A percentile compares a stretch with the other conserved stretches of the same genome.
Evolutionary conservation across 2,797 vertebrate genomes (phyloP).

Genomic region (Labroides dimidiatus): DNA sequence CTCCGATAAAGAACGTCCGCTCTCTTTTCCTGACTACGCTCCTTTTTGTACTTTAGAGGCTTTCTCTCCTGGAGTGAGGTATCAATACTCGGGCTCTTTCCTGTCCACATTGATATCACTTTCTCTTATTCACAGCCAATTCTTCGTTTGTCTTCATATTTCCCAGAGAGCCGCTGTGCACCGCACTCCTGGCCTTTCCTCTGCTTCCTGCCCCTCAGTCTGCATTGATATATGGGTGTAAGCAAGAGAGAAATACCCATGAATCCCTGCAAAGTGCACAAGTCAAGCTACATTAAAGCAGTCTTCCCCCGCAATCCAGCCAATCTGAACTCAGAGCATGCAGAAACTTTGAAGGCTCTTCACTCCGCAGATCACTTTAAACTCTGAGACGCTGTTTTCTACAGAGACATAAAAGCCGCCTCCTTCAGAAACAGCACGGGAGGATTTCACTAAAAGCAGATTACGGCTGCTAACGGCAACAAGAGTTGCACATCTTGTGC

Average conservation of each 20-base stretch:
- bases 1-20: slow-evolving; percentile 71
- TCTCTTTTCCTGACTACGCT: slow-evolving; percentile 67
- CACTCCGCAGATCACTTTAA: slow-evolving; percentile 12
- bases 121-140: slow-evolving; percentile 82
- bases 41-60: slow-evolving; percentile 67
- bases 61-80: slow-evolving; percentile 74
- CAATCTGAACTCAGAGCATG: slow-evolving; percentile 27
- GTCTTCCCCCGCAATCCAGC: slow-evolving; percentile 29
- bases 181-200: slow-evolving; percentile 84
- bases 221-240: slow-evolving; percentile 86
- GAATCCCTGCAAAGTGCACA: slow-evolving; percentile 77
- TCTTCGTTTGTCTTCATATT: slow-evolving; percentile 87
- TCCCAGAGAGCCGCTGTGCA: slow-evolving; percentile 77
- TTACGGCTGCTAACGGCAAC: too few species aligned
- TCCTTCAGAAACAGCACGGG: neutral
- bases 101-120: slow-evolving; percentile 81
- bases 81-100: slow-evolving; percentile 75
- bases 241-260: slow-evolving; percentile 87
- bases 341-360: slow-evolving; percentile 29
- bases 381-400: slow-evolving; percentile 6
- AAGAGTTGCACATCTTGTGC: too few species aligned
- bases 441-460: too few species aligned
- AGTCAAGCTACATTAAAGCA: slow-evolving; percentile 50
- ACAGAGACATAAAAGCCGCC: neutral
- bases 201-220: slow-evolving; percentile 86